Percentiles rank a stretch among this genome's conserved stretches.
phyloP scores from a whole-genome alignment of 2,113 vertebrate genomes.

The Ceuthmochares aereus region DNA sequence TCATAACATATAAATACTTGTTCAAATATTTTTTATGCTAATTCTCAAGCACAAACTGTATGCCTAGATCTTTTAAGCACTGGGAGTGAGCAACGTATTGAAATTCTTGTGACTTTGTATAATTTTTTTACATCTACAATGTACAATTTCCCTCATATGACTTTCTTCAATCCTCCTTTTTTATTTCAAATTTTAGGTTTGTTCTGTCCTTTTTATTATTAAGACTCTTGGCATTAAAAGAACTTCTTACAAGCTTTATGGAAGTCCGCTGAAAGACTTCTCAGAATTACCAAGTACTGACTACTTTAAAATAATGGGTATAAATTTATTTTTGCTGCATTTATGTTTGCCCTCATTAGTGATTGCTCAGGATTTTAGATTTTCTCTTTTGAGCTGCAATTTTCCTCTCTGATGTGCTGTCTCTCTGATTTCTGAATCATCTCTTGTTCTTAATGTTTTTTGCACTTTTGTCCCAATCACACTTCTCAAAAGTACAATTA shows the following conservation, averaged over 20 bases:
- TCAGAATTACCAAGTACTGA: background rate
- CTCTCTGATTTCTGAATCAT: background rate
- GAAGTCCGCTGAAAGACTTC: background rate
- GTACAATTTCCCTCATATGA: background rate
- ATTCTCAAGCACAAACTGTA: background rate
- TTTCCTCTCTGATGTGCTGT: background rate
- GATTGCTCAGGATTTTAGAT: background rate
- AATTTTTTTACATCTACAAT: background rate
- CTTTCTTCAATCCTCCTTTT: background rate
- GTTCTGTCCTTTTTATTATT: background rate
- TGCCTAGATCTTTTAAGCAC: background rate
- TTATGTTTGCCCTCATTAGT: slow-evolving; percentile 4
- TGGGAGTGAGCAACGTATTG: background rate
- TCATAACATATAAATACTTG: background rate
- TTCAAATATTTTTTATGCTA: background rate
- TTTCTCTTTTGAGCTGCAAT: background rate
- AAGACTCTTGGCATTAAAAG: background rate
- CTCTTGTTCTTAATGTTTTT: background rate
- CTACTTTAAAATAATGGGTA: background rate
- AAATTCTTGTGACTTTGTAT: background rate
- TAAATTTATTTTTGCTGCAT: slow-evolving; percentile 10
- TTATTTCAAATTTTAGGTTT: background rate
- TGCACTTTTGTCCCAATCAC: background rate
- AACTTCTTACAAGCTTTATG: background rate
- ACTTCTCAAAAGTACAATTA: background rate